Evolutionary conservation across 2,113 vertebrate species (phyloP).

Genomic region (Brienomyrus brachyistius): DNA sequence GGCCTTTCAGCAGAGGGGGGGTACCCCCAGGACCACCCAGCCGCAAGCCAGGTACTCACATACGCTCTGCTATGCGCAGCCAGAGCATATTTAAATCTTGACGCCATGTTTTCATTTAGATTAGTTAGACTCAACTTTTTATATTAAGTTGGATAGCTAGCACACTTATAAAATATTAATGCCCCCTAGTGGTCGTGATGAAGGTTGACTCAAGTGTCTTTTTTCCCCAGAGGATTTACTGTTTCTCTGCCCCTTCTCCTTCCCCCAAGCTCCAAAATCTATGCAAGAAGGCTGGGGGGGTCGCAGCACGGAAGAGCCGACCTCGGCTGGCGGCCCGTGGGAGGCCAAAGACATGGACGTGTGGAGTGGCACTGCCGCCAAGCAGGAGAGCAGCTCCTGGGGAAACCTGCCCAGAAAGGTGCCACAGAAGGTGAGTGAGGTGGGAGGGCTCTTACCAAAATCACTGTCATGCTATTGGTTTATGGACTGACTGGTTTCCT

Average conservation of each 20-base stretch:
- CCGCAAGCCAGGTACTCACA: slow-evolving; percentile 82
- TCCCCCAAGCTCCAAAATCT: slow-evolving; percentile 80
- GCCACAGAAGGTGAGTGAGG: slow-evolving; percentile 72
- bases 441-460: not conserved
- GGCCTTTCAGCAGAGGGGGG: slow-evolving; percentile 71
- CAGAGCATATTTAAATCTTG: not conserved
- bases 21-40: slow-evolving; percentile 72
- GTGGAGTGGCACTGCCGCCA: slow-evolving; percentile 83
- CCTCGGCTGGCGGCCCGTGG: slow-evolving; percentile 77
- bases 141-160: not conserved
- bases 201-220: not conserved
- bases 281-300: slow-evolving; percentile 98
- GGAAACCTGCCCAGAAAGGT: slow-evolving; percentile 80
- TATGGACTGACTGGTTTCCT: slow-evolving; percentile 16
- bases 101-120: not conserved
- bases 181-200: not conserved
- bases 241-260: slow-evolving; percentile 26
- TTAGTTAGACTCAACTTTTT: not conserved
- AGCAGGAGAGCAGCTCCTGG: slow-evolving; percentile 93
- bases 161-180: not conserved
- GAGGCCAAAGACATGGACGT: slow-evolving; percentile 88
- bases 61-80: not conserved
- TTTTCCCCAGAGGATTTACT: not conserved
- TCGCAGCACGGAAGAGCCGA: slow-evolving; percentile 74
- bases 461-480: not conserved